These are phyloP conservation scores for Forbesichthys agassizii DNA, from an alignment of 2,113 vertebrate species.

Conservation along the genomic window DNA sequence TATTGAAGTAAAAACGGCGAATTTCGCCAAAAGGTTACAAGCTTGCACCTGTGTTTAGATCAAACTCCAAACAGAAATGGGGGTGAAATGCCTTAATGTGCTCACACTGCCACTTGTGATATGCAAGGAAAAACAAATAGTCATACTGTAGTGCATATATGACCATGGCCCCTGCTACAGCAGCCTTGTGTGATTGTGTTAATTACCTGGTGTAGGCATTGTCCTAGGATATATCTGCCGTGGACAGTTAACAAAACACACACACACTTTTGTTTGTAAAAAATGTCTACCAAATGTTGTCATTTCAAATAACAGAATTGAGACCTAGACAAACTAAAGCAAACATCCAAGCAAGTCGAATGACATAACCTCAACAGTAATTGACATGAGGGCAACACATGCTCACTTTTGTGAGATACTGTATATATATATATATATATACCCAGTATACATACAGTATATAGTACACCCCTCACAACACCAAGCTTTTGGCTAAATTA, in stretches of 20 bases:
- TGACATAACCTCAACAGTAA: slow-evolving; percentile 13
- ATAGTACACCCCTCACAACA: slow-evolving; percentile 69
- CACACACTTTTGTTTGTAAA: too few species aligned
- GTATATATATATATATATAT: too few species aligned
- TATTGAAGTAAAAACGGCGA: too few species aligned
- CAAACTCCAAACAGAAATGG: slow-evolving; percentile 24
- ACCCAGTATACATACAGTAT: too few species aligned
- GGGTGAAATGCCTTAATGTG: slow-evolving; percentile 41
- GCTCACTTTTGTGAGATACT: too few species aligned
- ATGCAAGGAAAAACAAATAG: slow-evolving; percentile 28
- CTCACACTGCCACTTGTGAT: slow-evolving; percentile 1
- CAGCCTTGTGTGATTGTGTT: slow-evolving; percentile 12
- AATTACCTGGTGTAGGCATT: too few species aligned
- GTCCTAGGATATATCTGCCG: too few species aligned
- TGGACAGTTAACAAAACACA: neutral
- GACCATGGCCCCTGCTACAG: slow-evolving; percentile 27
- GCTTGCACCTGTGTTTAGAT: slow-evolving; percentile 15
- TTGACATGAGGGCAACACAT: too few species aligned
- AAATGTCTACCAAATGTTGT: too few species aligned
- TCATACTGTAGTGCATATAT: slow-evolving; percentile 24
- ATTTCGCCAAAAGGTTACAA: too few species aligned
- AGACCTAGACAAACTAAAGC: slow-evolving; percentile 20
- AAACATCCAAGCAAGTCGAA: slow-evolving; percentile 28
- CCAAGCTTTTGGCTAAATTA: slow-evolving; percentile 74
- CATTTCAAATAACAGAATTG: slow-evolving; percentile 1